Percentiles rank a stretch among this genome's conserved stretches.
Conservation (phyloP, 2,113 vertebrate genomes). For the Pterocles orientalis region DNA sequence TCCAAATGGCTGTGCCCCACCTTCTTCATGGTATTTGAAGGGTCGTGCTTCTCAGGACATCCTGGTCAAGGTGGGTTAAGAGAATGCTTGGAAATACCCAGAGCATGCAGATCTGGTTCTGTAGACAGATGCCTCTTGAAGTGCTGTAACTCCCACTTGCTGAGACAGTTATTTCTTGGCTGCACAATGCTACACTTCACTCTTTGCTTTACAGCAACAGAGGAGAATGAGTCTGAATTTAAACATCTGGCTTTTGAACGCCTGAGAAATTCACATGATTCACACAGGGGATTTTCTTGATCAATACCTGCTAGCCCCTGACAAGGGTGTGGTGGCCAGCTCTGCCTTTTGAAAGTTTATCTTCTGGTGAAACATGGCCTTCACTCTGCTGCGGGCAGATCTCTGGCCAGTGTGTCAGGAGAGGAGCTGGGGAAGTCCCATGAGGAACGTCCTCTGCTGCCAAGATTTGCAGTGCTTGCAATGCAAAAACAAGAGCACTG, state of each 20-base stretch:
- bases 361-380: neutral
- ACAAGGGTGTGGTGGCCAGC: neutral
- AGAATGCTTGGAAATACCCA: neutral
- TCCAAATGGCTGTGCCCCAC: neutral
- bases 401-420: neutral
- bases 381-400: fast-evolving
- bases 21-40: neutral
- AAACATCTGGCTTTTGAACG: neutral
- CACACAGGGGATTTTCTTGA: neutral
- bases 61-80: neutral
- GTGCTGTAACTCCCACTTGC: neutral
- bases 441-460: neutral
- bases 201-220: neutral
- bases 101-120: neutral
- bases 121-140: neutral
- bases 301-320: neutral
- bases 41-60: neutral
- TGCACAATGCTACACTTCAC: neutral
- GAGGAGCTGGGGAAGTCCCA: neutral
- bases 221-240: neutral
- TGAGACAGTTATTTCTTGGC: neutral
- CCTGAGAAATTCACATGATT: neutral
- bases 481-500: neutral
- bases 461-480: neutral
- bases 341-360: neutral